Conservation (phyloP, 2,113 vertebrate species). For the Myiopsitta monachus region DNA sequence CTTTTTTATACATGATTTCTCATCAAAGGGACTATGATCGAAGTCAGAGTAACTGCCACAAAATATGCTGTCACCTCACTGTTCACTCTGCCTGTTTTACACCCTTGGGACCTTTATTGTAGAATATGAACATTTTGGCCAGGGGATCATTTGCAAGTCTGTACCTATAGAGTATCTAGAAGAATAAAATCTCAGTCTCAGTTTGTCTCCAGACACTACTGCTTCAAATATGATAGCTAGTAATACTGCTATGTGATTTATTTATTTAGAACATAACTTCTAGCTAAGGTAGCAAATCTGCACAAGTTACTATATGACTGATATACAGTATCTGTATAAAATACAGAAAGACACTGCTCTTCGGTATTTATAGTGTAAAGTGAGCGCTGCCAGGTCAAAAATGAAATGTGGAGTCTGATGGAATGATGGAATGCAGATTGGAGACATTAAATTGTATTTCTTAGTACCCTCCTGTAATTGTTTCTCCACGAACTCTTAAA, state of each 20-base stretch:
- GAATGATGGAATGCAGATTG: neutral
- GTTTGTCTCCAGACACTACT: neutral
- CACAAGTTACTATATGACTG: neutral
- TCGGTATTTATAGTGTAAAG: neutral
- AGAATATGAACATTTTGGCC: neutral
- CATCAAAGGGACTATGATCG: neutral
- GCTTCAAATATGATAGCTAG: neutral
- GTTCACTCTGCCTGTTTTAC: neutral
- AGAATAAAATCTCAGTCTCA: neutral
- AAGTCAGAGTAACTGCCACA: neutral
- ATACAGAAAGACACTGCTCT: neutral
- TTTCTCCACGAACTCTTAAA: slow-evolving; percentile 36
- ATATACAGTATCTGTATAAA: neutral
- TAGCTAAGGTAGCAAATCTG: neutral
- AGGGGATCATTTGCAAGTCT: neutral
- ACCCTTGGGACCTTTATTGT: neutral
- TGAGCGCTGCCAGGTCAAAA: neutral
- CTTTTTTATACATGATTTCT: neutral
- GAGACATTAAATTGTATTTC: slow-evolving; percentile 31
- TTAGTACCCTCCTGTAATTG: slow-evolving; percentile 41
- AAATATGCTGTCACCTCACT: neutral
- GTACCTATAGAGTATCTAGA: neutral
- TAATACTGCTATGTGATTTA: neutral
- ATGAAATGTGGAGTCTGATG: neutral
- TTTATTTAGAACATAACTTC: slow-evolving; percentile 1